Percentiles rank a stretch among this genome's conserved stretches.
Conservation (phyloP, 2,888 invertebrate species). For the Amphipoea oculea region DNA sequence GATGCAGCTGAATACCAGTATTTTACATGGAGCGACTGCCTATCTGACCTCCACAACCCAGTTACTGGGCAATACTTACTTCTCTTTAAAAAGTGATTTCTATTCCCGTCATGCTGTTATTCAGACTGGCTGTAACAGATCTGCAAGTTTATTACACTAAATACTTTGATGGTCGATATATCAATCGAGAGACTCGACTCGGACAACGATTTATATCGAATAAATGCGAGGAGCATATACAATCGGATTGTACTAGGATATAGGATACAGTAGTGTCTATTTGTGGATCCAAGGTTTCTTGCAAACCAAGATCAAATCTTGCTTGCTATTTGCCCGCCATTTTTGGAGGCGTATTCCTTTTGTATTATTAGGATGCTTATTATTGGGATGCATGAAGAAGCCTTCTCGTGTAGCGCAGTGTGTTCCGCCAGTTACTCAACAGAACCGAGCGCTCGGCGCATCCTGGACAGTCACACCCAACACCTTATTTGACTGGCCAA, state of each 20-base stretch:
- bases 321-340: background rate
- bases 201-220: slow-evolving; percentile 36
- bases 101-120: slow-evolving; percentile 25
- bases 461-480: no score
- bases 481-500: no score
- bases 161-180: slow-evolving; percentile 13
- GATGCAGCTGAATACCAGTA: no score
- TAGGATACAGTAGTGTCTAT: background rate
- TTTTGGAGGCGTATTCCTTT: no score
- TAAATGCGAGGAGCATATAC: slow-evolving; percentile 22
- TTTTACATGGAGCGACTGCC: no score
- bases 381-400: no score
- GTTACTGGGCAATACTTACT: background rate
- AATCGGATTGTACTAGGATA: slow-evolving; percentile 6
- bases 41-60: no score
- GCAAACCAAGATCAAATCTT: background rate
- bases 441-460: no score
- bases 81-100: slow-evolving; percentile 28
- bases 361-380: no score
- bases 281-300: background rate
- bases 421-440: no score
- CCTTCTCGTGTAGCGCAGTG: no score
- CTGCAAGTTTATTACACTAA: background rate
- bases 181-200: slow-evolving; percentile 25
- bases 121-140: background rate